Conservation (phyloP, 2,797 vertebrate genomes). For the Myotis findleyi region DNA sequence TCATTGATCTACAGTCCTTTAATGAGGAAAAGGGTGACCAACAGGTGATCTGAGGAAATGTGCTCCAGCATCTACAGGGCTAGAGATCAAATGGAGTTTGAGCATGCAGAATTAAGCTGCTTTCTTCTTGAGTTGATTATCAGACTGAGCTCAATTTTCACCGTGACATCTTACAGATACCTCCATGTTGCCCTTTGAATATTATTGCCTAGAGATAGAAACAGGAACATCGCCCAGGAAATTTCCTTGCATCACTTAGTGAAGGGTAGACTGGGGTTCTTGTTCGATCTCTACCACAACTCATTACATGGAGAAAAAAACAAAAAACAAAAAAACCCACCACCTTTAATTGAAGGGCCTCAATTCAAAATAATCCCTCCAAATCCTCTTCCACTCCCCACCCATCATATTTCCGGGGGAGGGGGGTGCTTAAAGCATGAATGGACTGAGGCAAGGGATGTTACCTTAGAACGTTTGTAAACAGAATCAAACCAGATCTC, state of each 20-base stretch:
- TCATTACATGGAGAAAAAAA: background rate
- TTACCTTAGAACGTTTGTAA: background rate
- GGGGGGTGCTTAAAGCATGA: background rate
- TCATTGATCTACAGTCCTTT: conserved; percentile 64
- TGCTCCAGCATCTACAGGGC: conserved; percentile 41
- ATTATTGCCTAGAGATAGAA: background rate
- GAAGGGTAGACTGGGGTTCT: background rate
- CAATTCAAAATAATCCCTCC: background rate
- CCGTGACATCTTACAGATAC: background rate
- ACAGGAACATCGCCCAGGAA: background rate
- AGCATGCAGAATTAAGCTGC: conserved; percentile 59
- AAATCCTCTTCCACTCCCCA: background rate
- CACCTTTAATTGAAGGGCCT: background rate
- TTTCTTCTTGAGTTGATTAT: conserved; percentile 64
- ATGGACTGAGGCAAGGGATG: background rate
- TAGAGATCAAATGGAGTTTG: conserved; percentile 54
- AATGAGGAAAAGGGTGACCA: conserved; percentile 70
- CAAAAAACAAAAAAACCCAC: too few relatives aligned
- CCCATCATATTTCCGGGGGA: background rate
- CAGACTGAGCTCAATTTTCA: background rate
- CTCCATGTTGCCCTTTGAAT: background rate
- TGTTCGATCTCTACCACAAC: background rate
- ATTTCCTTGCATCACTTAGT: background rate
- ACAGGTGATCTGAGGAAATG: conserved; percentile 61
- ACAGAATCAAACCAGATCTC: background rate